Conservation (phyloP, 2,888 invertebrate genomes). For the Polylopha cassiicola region DNA sequence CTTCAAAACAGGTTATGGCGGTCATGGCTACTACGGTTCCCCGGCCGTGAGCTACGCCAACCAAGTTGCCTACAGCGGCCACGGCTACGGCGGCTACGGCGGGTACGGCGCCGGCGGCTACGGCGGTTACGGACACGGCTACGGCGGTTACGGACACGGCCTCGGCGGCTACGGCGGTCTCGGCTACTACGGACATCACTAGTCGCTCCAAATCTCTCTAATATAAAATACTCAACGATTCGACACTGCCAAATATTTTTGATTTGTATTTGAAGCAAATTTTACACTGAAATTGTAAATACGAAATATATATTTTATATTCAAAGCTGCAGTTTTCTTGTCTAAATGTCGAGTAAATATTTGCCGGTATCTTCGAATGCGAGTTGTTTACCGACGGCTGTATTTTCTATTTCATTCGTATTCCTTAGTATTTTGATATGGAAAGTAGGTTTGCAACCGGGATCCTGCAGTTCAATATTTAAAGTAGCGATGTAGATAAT, state of each 20-base stretch:
- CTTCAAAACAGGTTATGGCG: constrained; percentile 34
- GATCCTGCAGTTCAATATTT: constrained; percentile 12
- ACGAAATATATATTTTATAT: constrained; percentile 6
- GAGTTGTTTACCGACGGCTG: constrained; percentile 1
- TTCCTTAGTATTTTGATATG: constrained; percentile 14
- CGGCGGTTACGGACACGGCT: constrained; percentile 38
- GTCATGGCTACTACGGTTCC: constrained; percentile 28
- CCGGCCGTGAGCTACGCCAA: constrained; percentile 34
- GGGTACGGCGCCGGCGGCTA: constrained; percentile 25
- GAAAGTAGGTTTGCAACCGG: constrained; percentile 14
- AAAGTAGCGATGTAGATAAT: too few relatives aligned
- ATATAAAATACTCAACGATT: not conserved
- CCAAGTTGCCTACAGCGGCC: constrained; percentile 26
- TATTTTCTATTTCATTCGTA: constrained; percentile 16
- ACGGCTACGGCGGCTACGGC: constrained; percentile 21
- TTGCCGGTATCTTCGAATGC: not conserved
- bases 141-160: constrained; percentile 38
- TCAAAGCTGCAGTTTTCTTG: constrained; percentile 4
- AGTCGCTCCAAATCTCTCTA: constrained; percentile 22
- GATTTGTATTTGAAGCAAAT: not conserved
- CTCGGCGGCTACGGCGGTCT: constrained; percentile 30
- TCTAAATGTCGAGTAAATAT: constrained; percentile 3
- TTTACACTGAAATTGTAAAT: not conserved
- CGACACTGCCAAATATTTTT: not conserved
- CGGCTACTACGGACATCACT: constrained; percentile 45